Base-by-base conservation (phyloP, 2,888 invertebrate species). In the Phengaris alcon region DNA sequence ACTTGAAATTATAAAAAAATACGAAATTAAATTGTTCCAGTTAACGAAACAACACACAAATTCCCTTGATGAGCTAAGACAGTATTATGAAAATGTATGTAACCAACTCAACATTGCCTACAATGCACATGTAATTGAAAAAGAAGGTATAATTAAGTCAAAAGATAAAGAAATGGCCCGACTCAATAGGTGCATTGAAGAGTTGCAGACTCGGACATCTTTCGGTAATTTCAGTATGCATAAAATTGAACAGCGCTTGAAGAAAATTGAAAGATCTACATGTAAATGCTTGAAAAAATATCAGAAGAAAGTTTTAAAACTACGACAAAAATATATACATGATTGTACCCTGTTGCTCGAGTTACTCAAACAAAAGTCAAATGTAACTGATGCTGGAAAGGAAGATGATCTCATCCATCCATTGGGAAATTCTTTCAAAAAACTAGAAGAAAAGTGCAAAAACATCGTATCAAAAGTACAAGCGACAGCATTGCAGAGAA, bases 401-500 rank as follows among this genome's bases (percentile, higher is more conserved):
- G 90, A 92, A 68, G 90, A 92, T 79, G 87, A 85, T 78, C 89
- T 90, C 82, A 77, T 80, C 5, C 91, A 92, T 12, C 64, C 12
- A 79, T 76, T 91, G 8, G 82, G 78, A n/a, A 78, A 82, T 54
- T 85, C 88, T 10, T 77, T 93, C 7, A 88, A 88, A 35, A 93
- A 91, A 82, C 82, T 93, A 46, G 93, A 93, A 81, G 81, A 78
- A 44, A 92, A 90, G 81, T 93, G 92, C 79, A 92, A 91, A 81
- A 89, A 90, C 22, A 90, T 93, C 10, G 88, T 93, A 22, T 90
- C 89, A 3, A 90, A 87, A 75, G 86, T 93, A 75, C 93, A 93
- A 83, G 86, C 90, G 2, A 90, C 91, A 0, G 90, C 93, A 4
- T 88, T 92, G 78, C 91, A 93, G 79, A 81, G 91, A 73, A 85